Base-by-base conservation (phyloP, 1,140 invertebrate species). In the Thrips palmi region DNA sequence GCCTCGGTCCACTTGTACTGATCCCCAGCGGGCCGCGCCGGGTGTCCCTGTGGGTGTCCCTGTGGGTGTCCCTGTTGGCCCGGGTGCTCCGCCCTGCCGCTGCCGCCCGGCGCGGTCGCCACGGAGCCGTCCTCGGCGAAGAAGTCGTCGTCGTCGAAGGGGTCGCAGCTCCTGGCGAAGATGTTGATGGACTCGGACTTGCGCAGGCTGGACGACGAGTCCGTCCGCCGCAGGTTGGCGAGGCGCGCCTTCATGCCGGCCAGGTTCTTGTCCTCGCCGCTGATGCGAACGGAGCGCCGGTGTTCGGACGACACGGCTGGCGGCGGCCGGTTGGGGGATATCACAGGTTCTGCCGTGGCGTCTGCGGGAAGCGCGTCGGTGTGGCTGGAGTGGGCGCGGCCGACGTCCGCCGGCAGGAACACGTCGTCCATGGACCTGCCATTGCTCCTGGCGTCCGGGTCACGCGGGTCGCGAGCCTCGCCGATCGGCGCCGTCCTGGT, bases 161-260 rank as follows among this genome's bases (percentile, higher is more conserved):
- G 83, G 63, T 86, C 83, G 49, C 65, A 72, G 47, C 74, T 67
- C 28, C 78, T 64, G 4, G 71, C 71, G 56, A 87, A 87, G 45
- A 87, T 86, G 53, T 85, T 86, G 12, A 85, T 74, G 2, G 82
- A 85, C 50, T 85, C 80, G 0, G 81, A 85, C 55, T 86, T 86
- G 47, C 58, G 59, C 33, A 55, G 52, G 23, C 54, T 52, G 3
- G 55, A 46, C 30, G 42, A 51, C 14, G 49, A 55, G 42, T 58
- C 58, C 42, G 58, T 59, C n/a, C 59, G 40, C 3, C 55, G 47
- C 11, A 61, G 44, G 19, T 50, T 52, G 5, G 56, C 39, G 15
- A 37, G 19, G 28, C 33, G 39, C 20, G 35, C 22, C 31, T 46
- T 48, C 12, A 39, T 39, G 15, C 43, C 45, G 19, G 18, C 19